phyloP scores from a whole-genome alignment of 2,113 vertebrate genomes.

The Eulacestoma nigropectus region DNA sequence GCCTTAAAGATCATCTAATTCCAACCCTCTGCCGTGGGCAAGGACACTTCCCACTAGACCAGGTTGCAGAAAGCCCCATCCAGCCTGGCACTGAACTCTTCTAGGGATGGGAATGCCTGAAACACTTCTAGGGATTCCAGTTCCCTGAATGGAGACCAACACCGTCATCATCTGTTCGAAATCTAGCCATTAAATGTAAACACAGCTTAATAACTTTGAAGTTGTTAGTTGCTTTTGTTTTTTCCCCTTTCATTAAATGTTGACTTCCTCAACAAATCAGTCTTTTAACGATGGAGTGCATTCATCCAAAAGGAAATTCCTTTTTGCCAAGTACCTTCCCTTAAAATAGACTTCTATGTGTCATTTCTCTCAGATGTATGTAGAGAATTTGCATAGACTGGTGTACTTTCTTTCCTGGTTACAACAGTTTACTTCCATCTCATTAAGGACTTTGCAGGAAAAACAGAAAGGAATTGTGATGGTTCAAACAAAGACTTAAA shows the following conservation, averaged over 20 bases:
- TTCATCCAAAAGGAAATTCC: not conserved
- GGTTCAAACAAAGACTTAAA: not conserved
- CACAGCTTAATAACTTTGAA: not conserved
- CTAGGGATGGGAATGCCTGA: not conserved
- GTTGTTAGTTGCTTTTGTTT: not conserved
- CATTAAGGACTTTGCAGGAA: not conserved
- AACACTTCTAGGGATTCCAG: not conserved
- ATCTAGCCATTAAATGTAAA: not conserved
- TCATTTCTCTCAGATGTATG: not conserved
- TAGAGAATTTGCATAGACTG: not conserved
- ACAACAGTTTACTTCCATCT: not conserved
- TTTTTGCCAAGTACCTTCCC: not conserved
- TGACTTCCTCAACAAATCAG: not conserved
- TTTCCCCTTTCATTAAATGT: rapidly evolving
- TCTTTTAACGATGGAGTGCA: not conserved
- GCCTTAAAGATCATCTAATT: not conserved
- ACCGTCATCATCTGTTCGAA: not conserved
- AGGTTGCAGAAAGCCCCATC: not conserved
- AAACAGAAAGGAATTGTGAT: not conserved
- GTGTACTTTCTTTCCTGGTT: not conserved
- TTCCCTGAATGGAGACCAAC: not conserved
- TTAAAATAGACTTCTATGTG: not conserved
- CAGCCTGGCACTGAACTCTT: not conserved
- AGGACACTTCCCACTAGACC: not conserved
- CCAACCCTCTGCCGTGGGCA: not conserved